Percentiles rank a stretch among this genome's conserved stretches.
Evolutionary conservation across 2,113 vertebrate species (phyloP).

Genomic region (Megaptera novaeangliae): DNA sequence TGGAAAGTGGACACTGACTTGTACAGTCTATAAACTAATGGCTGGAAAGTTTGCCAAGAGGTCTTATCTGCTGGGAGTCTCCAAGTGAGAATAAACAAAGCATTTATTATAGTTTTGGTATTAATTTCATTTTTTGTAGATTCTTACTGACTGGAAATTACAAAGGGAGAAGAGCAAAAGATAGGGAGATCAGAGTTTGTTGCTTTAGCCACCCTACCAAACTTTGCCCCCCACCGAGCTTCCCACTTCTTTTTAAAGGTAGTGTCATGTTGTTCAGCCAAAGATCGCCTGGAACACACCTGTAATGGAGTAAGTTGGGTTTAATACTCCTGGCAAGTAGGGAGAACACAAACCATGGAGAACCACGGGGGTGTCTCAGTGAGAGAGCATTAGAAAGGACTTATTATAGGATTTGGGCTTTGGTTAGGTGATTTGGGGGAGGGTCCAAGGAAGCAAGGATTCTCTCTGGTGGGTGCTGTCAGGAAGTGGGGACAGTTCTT

Average conservation of each 20-base stretch:
- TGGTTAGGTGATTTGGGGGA: background rate
- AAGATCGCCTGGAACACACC: background rate
- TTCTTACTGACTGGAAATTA: slow-evolving; percentile 13
- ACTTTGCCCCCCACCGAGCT: background rate
- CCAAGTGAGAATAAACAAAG: background rate
- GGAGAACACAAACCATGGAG: background rate
- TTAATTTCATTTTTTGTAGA: background rate
- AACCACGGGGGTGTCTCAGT: background rate
- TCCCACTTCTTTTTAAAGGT: background rate
- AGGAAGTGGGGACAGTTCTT: background rate
- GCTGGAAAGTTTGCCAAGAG: background rate
- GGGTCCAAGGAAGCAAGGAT: background rate
- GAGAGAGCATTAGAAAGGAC: background rate
- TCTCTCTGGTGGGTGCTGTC: background rate
- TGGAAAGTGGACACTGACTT: background rate
- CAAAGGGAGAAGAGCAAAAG: background rate
- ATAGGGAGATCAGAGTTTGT: background rate
- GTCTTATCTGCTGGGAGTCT: background rate
- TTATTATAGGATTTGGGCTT: background rate
- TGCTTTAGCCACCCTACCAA: background rate
- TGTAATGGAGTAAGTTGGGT: background rate
- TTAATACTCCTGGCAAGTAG: background rate
- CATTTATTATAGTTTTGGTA: background rate
- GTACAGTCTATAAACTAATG: background rate
- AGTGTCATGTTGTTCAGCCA: background rate